Evolutionary conservation across 2,888 invertebrate genomes (phyloP).

Genomic region (Dynastes tityus): DNA sequence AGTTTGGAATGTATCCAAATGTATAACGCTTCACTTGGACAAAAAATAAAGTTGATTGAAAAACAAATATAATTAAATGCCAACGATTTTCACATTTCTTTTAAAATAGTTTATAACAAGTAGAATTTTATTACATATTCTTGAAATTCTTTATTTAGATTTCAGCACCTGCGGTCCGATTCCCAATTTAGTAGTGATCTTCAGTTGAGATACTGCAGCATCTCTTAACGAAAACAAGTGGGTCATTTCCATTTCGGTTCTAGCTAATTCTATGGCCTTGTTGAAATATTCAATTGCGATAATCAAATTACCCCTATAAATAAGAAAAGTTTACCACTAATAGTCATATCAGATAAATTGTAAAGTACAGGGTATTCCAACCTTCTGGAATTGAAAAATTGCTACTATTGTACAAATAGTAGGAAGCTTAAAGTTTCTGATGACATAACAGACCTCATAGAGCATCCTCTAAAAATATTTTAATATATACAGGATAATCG

Average conservation of each 20-base stretch:
- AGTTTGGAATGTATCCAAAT: constrained; percentile 45
- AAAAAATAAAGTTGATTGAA: constrained; percentile 45
- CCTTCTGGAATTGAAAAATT: no score
- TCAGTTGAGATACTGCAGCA: constrained; percentile 91
- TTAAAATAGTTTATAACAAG: constrained; percentile 44
- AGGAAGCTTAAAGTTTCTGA: no score
- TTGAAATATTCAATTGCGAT: constrained; percentile 90
- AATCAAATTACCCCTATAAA: constrained; percentile 84
- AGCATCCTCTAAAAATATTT: no score
- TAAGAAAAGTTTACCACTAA: constrained; percentile 25
- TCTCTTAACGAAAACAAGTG: constrained; percentile 92
- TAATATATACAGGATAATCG: no score
- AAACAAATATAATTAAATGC: constrained; percentile 51
- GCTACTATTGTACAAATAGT: no score
- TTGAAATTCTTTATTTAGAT: constrained; percentile 25
- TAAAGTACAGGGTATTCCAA: no score
- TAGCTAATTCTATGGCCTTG: constrained; percentile 88
- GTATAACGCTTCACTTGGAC: constrained; percentile 27
- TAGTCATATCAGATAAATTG: no score
- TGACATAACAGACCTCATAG: no score
- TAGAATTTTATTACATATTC: constrained; percentile 41
- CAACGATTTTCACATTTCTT: constrained; percentile 48
- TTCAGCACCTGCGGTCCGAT: constrained; percentile 63
- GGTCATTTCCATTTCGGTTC: constrained; percentile 90
- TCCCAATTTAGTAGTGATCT: constrained; percentile 85